These are phyloP conservation scores for Hypocryptadius cinnamomeus DNA, from an alignment of 2,113 vertebrate genomes.

Conservation along the genomic window DNA sequence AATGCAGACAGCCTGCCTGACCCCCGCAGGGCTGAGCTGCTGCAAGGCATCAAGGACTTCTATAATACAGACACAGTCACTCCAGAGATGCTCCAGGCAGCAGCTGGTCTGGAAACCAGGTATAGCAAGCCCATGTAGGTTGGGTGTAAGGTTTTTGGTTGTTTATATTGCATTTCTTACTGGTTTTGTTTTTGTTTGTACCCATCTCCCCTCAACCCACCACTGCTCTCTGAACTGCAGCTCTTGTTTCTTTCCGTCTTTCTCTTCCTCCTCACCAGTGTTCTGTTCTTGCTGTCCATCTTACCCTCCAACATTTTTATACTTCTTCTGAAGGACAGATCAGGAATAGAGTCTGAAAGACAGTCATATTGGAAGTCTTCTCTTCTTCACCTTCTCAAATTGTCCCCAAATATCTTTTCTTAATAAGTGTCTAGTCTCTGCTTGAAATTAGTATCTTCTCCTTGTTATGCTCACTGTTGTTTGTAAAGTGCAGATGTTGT, in stretches of 20 bases:
- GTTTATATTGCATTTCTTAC: background rate
- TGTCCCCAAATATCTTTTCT: background rate
- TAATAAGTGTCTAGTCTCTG: background rate
- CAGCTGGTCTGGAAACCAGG: slow-evolving; percentile 87
- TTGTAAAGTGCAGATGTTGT: background rate
- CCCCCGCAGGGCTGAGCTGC: slow-evolving; percentile 78
- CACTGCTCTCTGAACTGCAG: background rate
- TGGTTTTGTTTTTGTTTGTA: background rate
- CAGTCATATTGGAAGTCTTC: background rate
- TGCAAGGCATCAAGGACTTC: slow-evolving; percentile 73
- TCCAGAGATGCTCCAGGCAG: slow-evolving; percentile 76
- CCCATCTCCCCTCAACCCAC: background rate
- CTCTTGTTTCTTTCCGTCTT: background rate
- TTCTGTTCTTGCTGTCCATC: background rate
- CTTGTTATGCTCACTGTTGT: background rate
- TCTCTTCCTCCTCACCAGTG: background rate
- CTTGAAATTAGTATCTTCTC: background rate
- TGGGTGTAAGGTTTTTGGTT: background rate
- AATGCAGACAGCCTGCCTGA: slow-evolving; percentile 79
- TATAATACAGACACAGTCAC: slow-evolving; percentile 64
- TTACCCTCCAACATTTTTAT: background rate
- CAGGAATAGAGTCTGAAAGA: background rate
- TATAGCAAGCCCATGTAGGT: slow-evolving; percentile 21
- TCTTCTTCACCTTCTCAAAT: background rate
- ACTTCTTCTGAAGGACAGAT: background rate